These are phyloP conservation scores for Plecturocebus donacophilus DNA, from an alignment of 2,113 vertebrate genomes.

Conservation along the genomic window DNA sequence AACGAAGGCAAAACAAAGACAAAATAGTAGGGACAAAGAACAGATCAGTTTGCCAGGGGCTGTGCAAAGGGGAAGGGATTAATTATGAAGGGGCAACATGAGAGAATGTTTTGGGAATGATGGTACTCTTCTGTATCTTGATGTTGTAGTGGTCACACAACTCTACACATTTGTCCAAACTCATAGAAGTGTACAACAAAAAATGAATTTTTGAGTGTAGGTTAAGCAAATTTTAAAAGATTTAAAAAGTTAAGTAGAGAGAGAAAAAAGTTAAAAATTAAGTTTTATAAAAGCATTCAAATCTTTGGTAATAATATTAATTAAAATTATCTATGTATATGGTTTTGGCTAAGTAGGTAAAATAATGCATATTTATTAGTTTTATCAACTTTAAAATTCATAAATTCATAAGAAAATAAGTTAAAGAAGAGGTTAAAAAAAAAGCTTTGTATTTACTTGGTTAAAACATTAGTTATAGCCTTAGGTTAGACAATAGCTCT, in stretches of 20 bases:
- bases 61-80: background rate
- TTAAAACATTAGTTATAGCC: background rate
- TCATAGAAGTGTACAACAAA: background rate
- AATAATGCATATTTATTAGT: background rate
- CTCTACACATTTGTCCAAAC: background rate
- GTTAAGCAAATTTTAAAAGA: background rate
- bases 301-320: background rate
- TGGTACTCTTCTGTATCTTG: background rate
- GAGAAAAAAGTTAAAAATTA: background rate
- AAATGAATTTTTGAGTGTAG: background rate
- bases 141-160: background rate
- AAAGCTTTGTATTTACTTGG: background rate
- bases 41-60: background rate
- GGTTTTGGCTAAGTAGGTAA: background rate
- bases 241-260: background rate
- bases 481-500: too few species aligned
- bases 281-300: background rate
- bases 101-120: background rate
- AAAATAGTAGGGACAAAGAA: background rate
- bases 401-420: constrained; percentile 16
- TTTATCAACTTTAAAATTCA: constrained; percentile 2
- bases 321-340: background rate
- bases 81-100: background rate
- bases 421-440: background rate
- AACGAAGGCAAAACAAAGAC: background rate